Percentiles rank a stretch among this genome's conserved stretches.
These are phyloP conservation scores for Charadrius vociferus DNA, from an alignment of 2,113 vertebrate genomes.

Conservation along the genomic window DNA sequence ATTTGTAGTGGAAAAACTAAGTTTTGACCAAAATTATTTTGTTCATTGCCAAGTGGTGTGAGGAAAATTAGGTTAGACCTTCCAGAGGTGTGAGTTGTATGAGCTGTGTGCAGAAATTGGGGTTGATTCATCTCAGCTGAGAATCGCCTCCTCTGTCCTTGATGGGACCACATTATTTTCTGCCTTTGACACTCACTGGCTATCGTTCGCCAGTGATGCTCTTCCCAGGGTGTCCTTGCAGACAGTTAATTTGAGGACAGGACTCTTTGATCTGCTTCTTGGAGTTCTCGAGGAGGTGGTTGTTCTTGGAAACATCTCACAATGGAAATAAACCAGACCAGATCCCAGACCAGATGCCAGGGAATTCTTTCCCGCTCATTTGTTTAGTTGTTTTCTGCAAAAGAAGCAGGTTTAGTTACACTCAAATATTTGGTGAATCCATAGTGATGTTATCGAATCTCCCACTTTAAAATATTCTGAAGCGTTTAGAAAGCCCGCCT, in stretches of 20 bases:
- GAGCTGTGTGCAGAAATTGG: neutral
- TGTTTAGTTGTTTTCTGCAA: neutral
- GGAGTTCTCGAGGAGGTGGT: neutral
- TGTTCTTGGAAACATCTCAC: neutral
- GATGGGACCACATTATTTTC: neutral
- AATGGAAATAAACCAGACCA: neutral
- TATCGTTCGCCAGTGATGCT: fast-evolving
- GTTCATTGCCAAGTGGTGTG: neutral
- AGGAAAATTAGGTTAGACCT: neutral
- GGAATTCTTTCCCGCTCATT: neutral
- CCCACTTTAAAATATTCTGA: neutral
- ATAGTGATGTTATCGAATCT: neutral
- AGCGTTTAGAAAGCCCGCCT: neutral
- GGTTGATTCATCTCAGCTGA: neutral
- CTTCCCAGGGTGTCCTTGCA: neutral
- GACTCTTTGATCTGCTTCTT: fast-evolving
- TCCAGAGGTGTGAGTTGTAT: neutral
- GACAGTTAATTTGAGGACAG: neutral
- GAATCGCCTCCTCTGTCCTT: neutral
- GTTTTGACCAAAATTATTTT: neutral
- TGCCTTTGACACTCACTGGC: neutral
- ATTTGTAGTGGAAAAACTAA: neutral
- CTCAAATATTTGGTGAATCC: neutral
- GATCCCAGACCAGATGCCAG: neutral
- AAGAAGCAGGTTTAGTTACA: neutral